phyloP scores from a whole-genome alignment of 2,888 invertebrate species.

The Erebia aethiops region DNA sequence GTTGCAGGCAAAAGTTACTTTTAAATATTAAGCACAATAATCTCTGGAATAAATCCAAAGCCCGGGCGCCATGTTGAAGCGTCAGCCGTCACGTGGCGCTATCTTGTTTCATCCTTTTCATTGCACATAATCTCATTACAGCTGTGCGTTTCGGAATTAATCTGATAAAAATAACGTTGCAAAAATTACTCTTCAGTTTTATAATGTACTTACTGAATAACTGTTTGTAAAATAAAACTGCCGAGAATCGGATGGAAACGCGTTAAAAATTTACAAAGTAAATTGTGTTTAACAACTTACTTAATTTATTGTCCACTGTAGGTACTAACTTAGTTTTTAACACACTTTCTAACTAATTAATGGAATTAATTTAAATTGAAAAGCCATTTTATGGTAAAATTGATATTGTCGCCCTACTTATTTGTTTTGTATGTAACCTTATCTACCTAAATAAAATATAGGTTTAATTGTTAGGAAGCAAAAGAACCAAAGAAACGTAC shows the following conservation, averaged over 20 bases:
- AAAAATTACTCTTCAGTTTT: background rate
- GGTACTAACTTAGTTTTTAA: too few species aligned
- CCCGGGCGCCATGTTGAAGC: background rate
- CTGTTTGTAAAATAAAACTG: background rate
- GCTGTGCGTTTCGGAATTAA: background rate
- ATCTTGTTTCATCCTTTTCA: constrained; percentile 8
- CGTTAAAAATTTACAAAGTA: background rate
- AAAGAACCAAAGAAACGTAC: too few species aligned
- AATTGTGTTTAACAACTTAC: too few species aligned
- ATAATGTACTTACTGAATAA: background rate
- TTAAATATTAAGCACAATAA: background rate
- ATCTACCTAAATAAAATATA: too few species aligned
- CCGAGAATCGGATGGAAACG: background rate
- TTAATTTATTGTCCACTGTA: too few species aligned
- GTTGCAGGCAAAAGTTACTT: too few species aligned
- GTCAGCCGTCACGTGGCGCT: background rate
- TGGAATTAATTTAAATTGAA: too few species aligned
- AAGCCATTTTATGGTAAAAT: too few species aligned
- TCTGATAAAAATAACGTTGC: background rate
- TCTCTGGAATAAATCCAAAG: background rate
- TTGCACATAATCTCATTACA: constrained; percentile 11
- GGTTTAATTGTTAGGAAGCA: too few species aligned
- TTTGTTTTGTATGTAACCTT: too few species aligned
- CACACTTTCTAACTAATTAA: too few species aligned
- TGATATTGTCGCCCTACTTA: too few species aligned